Percentiles rank a stretch among this genome's conserved stretches.
Conservation (phyloP, 2,797 vertebrate species). For the Spondyliosoma cantharus region DNA sequence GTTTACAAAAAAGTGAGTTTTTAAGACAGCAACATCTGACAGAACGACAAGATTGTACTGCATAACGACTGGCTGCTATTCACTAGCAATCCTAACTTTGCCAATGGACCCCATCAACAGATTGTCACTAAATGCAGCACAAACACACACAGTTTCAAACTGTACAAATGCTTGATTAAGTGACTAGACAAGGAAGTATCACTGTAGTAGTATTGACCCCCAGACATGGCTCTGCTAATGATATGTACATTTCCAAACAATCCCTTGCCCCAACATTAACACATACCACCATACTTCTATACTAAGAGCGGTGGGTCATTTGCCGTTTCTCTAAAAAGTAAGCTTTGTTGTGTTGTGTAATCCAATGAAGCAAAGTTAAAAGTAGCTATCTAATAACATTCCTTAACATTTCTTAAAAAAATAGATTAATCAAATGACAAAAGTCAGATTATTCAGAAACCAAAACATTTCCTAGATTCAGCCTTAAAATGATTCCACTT, state of each 20-base stretch:
- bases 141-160: background rate
- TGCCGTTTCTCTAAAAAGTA: background rate
- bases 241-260: background rate
- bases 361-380: background rate
- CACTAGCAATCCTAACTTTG: constrained; percentile 3
- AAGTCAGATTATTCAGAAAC: background rate
- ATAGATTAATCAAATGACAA: background rate
- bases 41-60: background rate
- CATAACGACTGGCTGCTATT: background rate
- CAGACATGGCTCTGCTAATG: background rate
- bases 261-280: background rate
- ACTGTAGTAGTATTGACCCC: background rate
- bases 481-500: background rate
- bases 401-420: background rate
- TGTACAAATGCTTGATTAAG: background rate
- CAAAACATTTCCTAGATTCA: background rate
- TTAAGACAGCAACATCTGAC: constrained; percentile 1
- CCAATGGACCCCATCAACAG: background rate
- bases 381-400: too few species aligned
- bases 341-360: background rate
- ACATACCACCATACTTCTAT: background rate
- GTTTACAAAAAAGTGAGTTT: too few species aligned
- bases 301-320: background rate
- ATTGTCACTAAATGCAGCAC: background rate
- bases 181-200: background rate